Base-by-base conservation (phyloP, 53 echinoderm and acorn worm species). In the Patiria pectinifera region DNA sequence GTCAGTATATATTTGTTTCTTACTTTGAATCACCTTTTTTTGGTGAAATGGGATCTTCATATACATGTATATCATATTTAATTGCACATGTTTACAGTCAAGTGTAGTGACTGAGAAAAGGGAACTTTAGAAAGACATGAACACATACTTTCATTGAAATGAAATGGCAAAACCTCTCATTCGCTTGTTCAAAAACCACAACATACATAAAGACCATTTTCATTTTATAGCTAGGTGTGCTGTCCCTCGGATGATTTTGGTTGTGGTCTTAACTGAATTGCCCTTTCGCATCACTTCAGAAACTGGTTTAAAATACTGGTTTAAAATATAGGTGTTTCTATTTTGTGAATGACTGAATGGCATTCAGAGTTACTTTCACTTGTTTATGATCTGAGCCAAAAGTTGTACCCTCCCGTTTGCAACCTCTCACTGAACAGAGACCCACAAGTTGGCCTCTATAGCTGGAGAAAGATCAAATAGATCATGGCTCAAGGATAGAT, bases 391-490 rank as follows among this genome's bases (percentile, higher is more conserved):
- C 44, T 71, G 13, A 86, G 25, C 53, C 71, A 23, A 13, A 24
- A 44, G 85, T 46, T 47, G 72, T 85, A 74, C 47, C 74, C 53
- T 86, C 21, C 71, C 48, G 47, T 74, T 45, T 69, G 72, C 72
- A 86, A 23, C 86, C 71, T 24, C 69, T 58, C 69, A 69, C 45
- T 22, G 49, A 45, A 26, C 86, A 47, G 69, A 47, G 69, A 69
- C 70, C 86, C 69, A 85, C 15, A 70, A 44, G 62, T 49, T 74
- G 71, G 13, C 71, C 16, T 70, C 70, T 44, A 22, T 23, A 74
- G 71, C 21, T n/a, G 9, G 22, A 74, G 48, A 86, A 74, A 86
- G 71, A 86, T 86, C 86, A 86, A 72, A 86, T 74, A 71, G 49
- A 86, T 86, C 71, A 23, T 86, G 71, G n/a, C 72, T 72, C 23